Base-by-base conservation (phyloP, 1,140 invertebrate species). In the Dinoponera quadriceps region DNA sequence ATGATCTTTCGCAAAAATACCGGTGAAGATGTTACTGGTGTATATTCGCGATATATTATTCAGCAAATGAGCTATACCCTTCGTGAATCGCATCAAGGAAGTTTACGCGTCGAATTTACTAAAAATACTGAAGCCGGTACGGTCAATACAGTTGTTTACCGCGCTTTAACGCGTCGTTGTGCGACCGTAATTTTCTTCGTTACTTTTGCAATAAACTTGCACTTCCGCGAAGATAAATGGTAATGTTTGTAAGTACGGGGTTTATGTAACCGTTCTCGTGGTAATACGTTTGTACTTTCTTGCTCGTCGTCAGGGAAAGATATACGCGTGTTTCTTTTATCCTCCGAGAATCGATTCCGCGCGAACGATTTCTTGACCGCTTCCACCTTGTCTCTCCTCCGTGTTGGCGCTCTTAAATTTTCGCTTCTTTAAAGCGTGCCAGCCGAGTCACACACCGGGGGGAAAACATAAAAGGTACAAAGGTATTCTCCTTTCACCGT, bases 401-500 rank as follows among this genome's bases (percentile, higher is more conserved):
- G 18, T 38, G 4, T 33, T 55, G 25, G 20, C 29, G 71, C 49
- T 84, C 74, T 88, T 86, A 83, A 87, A 83, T 87, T 88, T 83
- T 75, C 74, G 74, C 54, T 84, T 84, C 84, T 82, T 71, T 74
- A 57, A 55, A 51, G 48, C 27, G 54, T 25, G 71, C 66, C 49
- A 62, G 48, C 49, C 78, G 22, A 72, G 54, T 72, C 57, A 22
- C 66, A 59, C 57, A 22, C 54, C 38, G 18, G 20, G n/a, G 22
- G 25, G 57, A 29, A 62, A 63, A 84, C 86, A 57, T 81, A 85
- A 88, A 88, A 83, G 87, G 86, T 88, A 85, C 74, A 63, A 88
- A 83, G 80, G 80, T 85, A 88, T 88, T 88, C 83, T 71, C 87
- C 86, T 88, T 88, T 88, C 83, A 88, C 84, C 74, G 33, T 85